Evolutionary conservation across 2,797 vertebrate species (phyloP), one percentile per base, ranked within the genome.

Genomic region (Peromyscus aztecus): DNA sequence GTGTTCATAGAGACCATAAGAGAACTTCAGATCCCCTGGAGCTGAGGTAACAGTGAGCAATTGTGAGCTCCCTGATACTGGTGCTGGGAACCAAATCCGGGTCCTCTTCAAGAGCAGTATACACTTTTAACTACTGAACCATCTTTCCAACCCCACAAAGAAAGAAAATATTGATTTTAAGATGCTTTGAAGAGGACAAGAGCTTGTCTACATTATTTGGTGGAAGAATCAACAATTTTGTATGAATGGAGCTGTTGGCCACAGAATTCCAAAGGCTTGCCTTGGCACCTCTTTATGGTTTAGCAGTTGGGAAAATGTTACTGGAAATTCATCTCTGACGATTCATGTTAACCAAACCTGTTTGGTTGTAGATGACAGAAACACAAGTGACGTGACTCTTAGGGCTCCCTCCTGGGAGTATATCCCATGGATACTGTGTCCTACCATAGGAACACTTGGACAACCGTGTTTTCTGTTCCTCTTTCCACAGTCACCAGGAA

Each of bases 141-240:
- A 34, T 46, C 43, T 67, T 31, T 24, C 43, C 6, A 69, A 6
- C 0, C 43, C 43, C 83, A n/a, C 31, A 49, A 55, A 37, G 21
- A 87, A 5, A 37, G 31, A 31, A 19, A 71, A 19, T 27, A 17
- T 23, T 91, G 67, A 21, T 21, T 90, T 65, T 71, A 63, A 57
- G 65, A 21, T 89, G 61, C 24, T 34, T 67, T 90, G n/a, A 43
- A 59, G 90, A 88, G 8, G 23, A 12, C 77, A 97, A 57, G 49
- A 21, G 8, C 1, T 83, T 96, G 31, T 76, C 57, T 83, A n/a
- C 29, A 65, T 57, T 89, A 24, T 86, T 80, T 84, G 37, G 27
- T 83, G 29, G 80, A 29, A 83, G 78, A 96, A 89, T 12, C 19
- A 91, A 57, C 77, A 90, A 59, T 80, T 95, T 89, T 94, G 61